A percentile compares a stretch with the other conserved stretches of the same genome.
phyloP scores from a whole-genome alignment of 2,797 vertebrate species.

The Sphenodon punctatus region DNA sequence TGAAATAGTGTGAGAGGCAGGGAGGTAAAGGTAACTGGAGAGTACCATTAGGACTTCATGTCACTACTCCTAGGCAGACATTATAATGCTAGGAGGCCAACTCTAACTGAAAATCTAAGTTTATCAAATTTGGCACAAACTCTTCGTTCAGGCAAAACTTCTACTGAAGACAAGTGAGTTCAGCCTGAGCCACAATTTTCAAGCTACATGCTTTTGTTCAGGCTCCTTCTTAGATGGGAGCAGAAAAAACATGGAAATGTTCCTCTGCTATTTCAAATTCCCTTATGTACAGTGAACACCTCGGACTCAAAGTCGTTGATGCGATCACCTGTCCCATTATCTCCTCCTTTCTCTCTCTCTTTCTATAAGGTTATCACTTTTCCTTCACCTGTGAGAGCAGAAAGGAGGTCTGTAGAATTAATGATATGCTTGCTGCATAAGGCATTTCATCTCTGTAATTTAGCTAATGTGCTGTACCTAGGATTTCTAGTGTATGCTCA shows the following conservation, averaged over 20 bases:
- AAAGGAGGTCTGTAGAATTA: neutral
- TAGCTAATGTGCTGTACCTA: neutral
- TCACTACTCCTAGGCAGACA: neutral
- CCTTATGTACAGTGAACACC: neutral
- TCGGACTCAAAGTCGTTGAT: neutral
- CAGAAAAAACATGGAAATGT: neutral
- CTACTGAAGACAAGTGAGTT: neutral
- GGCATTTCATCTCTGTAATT: neutral
- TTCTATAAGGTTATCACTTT: neutral
- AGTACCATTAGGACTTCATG: neutral
- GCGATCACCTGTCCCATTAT: neutral
- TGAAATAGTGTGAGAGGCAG: fast-evolving
- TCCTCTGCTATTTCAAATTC: neutral
- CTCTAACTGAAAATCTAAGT: neutral
- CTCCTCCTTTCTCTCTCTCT: neutral
- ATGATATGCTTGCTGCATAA: too few relatives aligned
- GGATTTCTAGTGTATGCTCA: neutral
- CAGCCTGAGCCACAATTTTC: neutral
- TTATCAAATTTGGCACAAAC: neutral
- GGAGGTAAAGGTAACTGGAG: neutral
- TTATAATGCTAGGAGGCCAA: neutral
- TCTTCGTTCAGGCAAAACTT: too few relatives aligned
- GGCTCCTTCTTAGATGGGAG: neutral
- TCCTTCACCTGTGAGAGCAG: neutral
- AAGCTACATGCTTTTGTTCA: neutral